A percentile compares a stretch with the other conserved stretches of the same genome.
phyloP scores from a whole-genome alignment of 2,113 vertebrate genomes.

The Mellivora capensis region DNA sequence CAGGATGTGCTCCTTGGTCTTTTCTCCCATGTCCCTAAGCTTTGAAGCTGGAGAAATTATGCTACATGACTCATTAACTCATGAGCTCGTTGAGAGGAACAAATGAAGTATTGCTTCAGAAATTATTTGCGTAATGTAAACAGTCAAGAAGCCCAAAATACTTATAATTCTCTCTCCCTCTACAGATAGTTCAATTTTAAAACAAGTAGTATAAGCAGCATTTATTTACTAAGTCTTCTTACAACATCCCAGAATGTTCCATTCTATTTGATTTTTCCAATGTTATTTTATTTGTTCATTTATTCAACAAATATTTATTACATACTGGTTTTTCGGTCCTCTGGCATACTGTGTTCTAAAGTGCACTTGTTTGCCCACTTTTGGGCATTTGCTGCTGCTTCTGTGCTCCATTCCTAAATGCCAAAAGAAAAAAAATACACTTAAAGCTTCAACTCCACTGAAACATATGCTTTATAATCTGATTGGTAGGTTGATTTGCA shows the following conservation, averaged over 20 bases:
- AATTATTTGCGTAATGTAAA: background rate
- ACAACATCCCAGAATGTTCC: background rate
- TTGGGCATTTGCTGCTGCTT: slow-evolving; percentile 17
- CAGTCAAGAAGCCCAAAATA: background rate
- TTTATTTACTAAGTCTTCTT: background rate
- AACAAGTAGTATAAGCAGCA: background rate
- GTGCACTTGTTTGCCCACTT: slow-evolving; percentile 25
- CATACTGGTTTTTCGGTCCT: background rate
- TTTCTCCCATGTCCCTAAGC: background rate
- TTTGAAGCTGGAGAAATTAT: background rate
- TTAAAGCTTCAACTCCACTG: background rate
- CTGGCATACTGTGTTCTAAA: rapidly evolving
- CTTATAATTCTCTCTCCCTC: background rate
- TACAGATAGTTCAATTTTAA: background rate
- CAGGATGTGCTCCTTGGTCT: background rate
- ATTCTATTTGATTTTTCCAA: background rate
- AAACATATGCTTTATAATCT: background rate
- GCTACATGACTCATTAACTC: background rate
- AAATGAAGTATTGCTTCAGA: background rate
- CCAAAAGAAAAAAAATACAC: background rate
- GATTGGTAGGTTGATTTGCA: background rate
- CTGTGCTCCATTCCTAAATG: slow-evolving; percentile 46
- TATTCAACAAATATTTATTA: background rate
- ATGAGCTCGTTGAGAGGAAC: background rate
- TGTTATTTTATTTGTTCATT: background rate